A percentile compares a stretch with the other conserved stretches of the same genome.
Evolutionary conservation across 2,888 invertebrate species (phyloP).

Genomic region (Osedax frankpressi): DNA sequence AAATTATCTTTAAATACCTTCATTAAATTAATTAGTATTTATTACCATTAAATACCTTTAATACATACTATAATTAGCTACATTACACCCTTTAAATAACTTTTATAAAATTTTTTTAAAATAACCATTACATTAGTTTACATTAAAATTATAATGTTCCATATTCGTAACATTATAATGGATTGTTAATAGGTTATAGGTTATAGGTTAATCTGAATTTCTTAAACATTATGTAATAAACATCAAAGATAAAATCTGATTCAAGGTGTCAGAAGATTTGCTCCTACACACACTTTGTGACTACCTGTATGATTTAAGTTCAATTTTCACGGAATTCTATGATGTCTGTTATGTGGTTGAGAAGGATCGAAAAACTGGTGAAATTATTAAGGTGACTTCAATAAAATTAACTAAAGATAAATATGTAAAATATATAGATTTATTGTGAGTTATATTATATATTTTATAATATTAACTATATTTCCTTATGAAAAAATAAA

Average conservation of each 20-base stretch:
- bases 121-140: too few relatives aligned
- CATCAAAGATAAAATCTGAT: slow-evolving; percentile 46
- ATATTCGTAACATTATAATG: slow-evolving; percentile 42
- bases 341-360: slow-evolving; percentile 93
- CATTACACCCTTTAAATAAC: too few relatives aligned
- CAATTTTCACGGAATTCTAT: slow-evolving; percentile 88
- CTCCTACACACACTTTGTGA: slow-evolving; percentile 79
- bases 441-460: not conserved
- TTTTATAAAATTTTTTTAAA: too few relatives aligned
- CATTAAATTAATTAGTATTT: too few relatives aligned
- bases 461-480: not conserved
- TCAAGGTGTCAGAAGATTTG: slow-evolving; percentile 68
- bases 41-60: too few relatives aligned
- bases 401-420: not conserved
- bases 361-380: slow-evolving; percentile 59
- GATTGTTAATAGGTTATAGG: too few relatives aligned
- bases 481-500: too few relatives aligned
- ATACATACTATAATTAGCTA: too few relatives aligned
- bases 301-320: slow-evolving; percentile 83
- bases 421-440: not conserved
- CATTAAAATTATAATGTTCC: too few relatives aligned
- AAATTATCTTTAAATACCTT: too few relatives aligned
- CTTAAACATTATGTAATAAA: not conserved
- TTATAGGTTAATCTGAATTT: too few relatives aligned
- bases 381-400: not conserved